A percentile compares a stretch with the other conserved stretches of the same genome.
Evolutionary conservation across 2,888 invertebrate genomes (phyloP).

Genomic region (Drosophila lutescens): DNA sequence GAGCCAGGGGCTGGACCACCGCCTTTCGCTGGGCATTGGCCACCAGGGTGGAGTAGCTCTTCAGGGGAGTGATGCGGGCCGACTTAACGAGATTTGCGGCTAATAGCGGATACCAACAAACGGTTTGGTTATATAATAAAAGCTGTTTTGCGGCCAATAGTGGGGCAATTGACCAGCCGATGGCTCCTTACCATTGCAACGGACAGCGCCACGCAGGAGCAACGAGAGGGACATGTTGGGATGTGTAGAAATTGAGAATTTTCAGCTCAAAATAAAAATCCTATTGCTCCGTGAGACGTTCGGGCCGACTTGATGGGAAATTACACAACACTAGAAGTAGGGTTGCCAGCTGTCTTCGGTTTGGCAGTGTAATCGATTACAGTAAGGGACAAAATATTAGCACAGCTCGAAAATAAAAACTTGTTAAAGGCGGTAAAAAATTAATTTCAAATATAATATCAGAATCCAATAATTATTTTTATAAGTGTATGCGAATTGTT

Average conservation of each 20-base stretch:
- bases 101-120: slow-evolving; percentile 39
- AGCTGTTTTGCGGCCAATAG: slow-evolving; percentile 6
- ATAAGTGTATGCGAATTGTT: too few relatives aligned
- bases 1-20: slow-evolving; percentile 57
- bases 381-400: neutral
- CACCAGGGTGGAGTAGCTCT: slow-evolving; percentile 72
- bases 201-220: slow-evolving; percentile 74
- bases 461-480: too few relatives aligned
- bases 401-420: neutral
- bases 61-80: slow-evolving; percentile 69
- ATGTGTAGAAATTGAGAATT: slow-evolving; percentile 32
- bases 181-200: slow-evolving; percentile 71
- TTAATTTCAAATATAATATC: too few relatives aligned
- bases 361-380: slow-evolving; percentile 11
- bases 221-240: slow-evolving; percentile 75
- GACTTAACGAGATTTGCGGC: slow-evolving; percentile 69
- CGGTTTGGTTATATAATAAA: slow-evolving; percentile 77
- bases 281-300: slow-evolving; percentile 20
- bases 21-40: slow-evolving; percentile 60
- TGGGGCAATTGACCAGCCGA: neutral
- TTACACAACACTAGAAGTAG: slow-evolving; percentile 52
- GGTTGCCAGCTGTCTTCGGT: slow-evolving; percentile 5
- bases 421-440: too few relatives aligned
- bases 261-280: slow-evolving; percentile 40
- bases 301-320: slow-evolving; percentile 7